Percentiles rank a stretch among this genome's conserved stretches.
Conservation (phyloP, 2,113 vertebrate genomes). For the Ifrita kowaldi region DNA sequence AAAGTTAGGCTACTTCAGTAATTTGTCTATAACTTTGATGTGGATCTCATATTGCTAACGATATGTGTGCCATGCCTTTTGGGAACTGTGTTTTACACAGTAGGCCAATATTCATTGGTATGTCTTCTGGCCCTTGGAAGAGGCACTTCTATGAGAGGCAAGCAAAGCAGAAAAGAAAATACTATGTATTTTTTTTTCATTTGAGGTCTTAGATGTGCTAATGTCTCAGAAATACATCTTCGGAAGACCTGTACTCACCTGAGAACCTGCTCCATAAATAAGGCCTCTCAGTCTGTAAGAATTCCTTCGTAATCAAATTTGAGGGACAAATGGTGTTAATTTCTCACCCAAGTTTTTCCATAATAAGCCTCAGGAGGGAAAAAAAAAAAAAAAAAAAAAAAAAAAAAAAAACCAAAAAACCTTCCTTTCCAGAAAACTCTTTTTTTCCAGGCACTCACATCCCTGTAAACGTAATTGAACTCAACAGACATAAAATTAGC, state of each 20-base stretch:
- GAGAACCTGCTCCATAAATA: background rate
- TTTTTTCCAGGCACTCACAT: background rate
- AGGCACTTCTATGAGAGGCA: background rate
- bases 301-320: background rate
- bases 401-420: fast-evolving
- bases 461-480: background rate
- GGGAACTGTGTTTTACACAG: slow-evolving; percentile 7
- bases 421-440: background rate
- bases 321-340: background rate
- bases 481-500: background rate
- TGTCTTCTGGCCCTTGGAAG: background rate
- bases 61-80: slow-evolving; percentile 8
- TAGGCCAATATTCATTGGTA: background rate
- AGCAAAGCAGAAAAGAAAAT: background rate
- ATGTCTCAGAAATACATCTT: background rate
- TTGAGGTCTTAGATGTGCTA: background rate
- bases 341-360: background rate
- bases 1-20: background rate
- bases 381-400: background rate
- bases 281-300: background rate
- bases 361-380: background rate
- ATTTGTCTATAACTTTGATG: slow-evolving; percentile 41
- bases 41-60: background rate
- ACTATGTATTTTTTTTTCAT: background rate
- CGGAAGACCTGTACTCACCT: background rate